phyloP scores from a whole-genome alignment of 2,113 vertebrate species.

The Microcebus murinus region DNA sequence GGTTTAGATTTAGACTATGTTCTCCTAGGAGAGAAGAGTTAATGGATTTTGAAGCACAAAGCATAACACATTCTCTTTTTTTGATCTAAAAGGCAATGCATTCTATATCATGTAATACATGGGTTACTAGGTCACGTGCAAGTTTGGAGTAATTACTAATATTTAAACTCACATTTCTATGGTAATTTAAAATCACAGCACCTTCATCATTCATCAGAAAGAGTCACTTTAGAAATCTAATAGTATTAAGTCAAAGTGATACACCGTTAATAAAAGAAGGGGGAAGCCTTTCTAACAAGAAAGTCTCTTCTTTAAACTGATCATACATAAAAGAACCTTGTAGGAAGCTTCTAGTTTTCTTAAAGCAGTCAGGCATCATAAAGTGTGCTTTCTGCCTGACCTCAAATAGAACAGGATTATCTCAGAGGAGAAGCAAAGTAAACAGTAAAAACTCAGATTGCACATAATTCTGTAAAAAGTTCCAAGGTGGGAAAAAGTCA shows the following conservation, averaged over 20 bases:
- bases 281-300: neutral
- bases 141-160: slow-evolving; percentile 48
- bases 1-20: neutral
- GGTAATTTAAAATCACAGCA: slow-evolving; percentile 51
- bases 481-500: neutral
- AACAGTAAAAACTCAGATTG: slow-evolving; percentile 32
- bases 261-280: neutral
- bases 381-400: slow-evolving; percentile 32
- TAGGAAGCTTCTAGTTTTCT: slow-evolving; percentile 4
- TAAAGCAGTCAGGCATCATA: slow-evolving; percentile 10
- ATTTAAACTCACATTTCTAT: slow-evolving; percentile 46
- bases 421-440: slow-evolving; percentile 34
- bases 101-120: neutral
- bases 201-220: slow-evolving; percentile 53
- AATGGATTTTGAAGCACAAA: slow-evolving; percentile 41
- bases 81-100: slow-evolving; percentile 28
- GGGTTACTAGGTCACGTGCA: slow-evolving; percentile 9
- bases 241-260: slow-evolving; percentile 21
- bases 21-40: slow-evolving; percentile 29
- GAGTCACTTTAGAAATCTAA: slow-evolving; percentile 38
- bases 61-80: neutral
- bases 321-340: neutral
- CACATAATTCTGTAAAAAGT: neutral
- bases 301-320: slow-evolving; percentile 43
- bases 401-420: slow-evolving; percentile 18